These are phyloP conservation scores for Onchidella celtica DNA, from an alignment of 2,888 invertebrate species.

Conservation along the genomic window DNA sequence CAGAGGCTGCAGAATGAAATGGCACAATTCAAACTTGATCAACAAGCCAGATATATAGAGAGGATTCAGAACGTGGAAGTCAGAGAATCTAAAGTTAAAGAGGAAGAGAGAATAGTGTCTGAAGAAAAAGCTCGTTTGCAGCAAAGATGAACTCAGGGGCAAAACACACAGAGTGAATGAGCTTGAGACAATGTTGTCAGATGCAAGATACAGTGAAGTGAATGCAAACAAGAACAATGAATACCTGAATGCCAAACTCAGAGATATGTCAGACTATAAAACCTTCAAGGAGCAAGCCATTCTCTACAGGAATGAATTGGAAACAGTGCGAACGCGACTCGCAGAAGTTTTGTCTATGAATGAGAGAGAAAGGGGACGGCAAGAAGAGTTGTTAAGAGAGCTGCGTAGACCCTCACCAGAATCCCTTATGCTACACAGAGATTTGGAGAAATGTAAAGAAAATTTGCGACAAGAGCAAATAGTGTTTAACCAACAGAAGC, in stretches of 20 bases:
- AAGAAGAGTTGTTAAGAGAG: conserved; percentile 75
- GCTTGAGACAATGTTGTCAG: conserved; percentile 73
- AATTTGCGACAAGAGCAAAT: conserved; percentile 66
- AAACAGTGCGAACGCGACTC: conserved; percentile 74
- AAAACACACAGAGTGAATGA: conserved; percentile 74
- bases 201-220: conserved; percentile 71
- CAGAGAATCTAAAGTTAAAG: conserved; percentile 72
- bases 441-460: conserved; percentile 65
- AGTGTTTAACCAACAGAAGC: conserved; percentile 63
- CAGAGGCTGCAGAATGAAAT: conserved; percentile 74
- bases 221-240: conserved; percentile 71
- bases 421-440: conserved; percentile 62
- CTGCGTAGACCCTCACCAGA: conserved; percentile 73
- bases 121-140: conserved; percentile 73
- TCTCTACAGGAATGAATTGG: conserved; percentile 74
- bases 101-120: conserved; percentile 70
- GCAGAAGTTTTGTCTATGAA: conserved; percentile 72
- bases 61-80: conserved; percentile 75
- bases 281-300: conserved; percentile 76
- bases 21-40: conserved; percentile 77
- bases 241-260: conserved; percentile 71
- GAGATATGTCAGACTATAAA: conserved; percentile 77
- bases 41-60: conserved; percentile 74
- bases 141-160: conserved; percentile 72
- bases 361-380: conserved; percentile 76